Evolutionary conservation across 2,888 invertebrate species (phyloP).

Genomic region (Plebejus melissa): DNA sequence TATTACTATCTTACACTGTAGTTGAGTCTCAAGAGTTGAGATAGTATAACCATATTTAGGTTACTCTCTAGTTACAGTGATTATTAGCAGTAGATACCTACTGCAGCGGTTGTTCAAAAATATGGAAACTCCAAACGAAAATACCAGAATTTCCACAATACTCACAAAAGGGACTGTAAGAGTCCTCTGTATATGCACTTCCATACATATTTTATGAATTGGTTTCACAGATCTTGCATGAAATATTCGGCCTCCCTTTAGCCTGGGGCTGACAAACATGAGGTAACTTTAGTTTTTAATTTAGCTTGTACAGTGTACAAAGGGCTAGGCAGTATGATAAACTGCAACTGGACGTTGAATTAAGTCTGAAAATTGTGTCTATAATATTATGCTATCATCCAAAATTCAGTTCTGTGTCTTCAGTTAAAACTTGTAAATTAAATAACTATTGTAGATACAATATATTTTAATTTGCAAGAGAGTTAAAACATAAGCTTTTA

Average conservation of each 20-base stretch:
- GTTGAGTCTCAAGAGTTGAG: no score
- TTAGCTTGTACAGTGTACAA: not conserved
- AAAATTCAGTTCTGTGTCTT: no score
- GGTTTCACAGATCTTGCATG: not conserved
- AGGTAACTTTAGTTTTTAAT: not conserved
- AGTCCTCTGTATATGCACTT: slow-evolving; percentile 9
- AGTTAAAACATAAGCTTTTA: no score
- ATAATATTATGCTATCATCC: no score
- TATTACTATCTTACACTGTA: no score
- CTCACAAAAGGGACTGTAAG: not conserved
- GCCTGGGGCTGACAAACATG: slow-evolving; percentile 9
- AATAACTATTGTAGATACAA: no score
- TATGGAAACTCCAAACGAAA: not conserved
- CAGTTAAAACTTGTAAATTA: no score
- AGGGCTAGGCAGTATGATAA: not conserved
- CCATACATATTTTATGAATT: slow-evolving; percentile 18
- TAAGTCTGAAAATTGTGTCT: no score
- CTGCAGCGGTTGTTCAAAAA: not conserved
- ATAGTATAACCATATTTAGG: no score
- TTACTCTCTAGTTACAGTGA: no score
- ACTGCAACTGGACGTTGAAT: not conserved
- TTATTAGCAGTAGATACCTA: not conserved
- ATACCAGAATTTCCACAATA: not conserved
- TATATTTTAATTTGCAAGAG: no score
- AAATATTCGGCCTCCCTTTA: not conserved